A percentile compares a stretch with the other conserved stretches of the same genome.
Conservation (phyloP, 2,113 vertebrate species). For the Zootoca vivipara region DNA sequence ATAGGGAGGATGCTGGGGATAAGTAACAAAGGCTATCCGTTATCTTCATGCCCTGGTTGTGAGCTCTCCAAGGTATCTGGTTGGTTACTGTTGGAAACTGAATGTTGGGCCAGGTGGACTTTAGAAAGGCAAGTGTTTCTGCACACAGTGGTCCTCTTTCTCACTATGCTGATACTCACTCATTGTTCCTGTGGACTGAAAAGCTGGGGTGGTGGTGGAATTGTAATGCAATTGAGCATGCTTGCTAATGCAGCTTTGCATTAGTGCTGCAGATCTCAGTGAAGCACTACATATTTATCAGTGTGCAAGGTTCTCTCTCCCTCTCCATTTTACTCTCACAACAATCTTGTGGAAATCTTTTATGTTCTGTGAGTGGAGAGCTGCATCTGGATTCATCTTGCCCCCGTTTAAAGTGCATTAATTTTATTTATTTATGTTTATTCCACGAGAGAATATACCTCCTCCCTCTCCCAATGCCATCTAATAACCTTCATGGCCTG, state of each 20-base stretch:
- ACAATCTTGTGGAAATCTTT: background rate
- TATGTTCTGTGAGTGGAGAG: background rate
- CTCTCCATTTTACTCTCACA: background rate
- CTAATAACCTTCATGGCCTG: background rate
- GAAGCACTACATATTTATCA: background rate
- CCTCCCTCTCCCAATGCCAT: background rate
- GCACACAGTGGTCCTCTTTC: background rate
- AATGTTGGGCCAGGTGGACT: background rate
- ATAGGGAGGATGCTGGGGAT: background rate
- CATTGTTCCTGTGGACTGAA: background rate
- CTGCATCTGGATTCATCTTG: background rate
- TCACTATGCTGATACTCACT: background rate
- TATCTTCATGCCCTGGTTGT: background rate
- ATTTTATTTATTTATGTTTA: background rate
- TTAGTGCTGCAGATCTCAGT: background rate
- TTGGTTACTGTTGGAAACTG: background rate
- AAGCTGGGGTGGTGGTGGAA: no score
- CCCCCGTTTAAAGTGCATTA: background rate
- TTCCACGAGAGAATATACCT: background rate
- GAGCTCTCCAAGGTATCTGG: background rate
- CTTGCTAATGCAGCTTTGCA: no score
- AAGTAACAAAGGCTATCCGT: background rate
- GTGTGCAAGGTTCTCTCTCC: background rate
- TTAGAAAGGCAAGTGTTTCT: background rate
- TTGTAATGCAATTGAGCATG: no score